Percentiles rank a stretch among this genome's conserved stretches.
Evolutionary conservation across 2,797 vertebrate species (phyloP).

Genomic region (Enoplosus armatus): DNA sequence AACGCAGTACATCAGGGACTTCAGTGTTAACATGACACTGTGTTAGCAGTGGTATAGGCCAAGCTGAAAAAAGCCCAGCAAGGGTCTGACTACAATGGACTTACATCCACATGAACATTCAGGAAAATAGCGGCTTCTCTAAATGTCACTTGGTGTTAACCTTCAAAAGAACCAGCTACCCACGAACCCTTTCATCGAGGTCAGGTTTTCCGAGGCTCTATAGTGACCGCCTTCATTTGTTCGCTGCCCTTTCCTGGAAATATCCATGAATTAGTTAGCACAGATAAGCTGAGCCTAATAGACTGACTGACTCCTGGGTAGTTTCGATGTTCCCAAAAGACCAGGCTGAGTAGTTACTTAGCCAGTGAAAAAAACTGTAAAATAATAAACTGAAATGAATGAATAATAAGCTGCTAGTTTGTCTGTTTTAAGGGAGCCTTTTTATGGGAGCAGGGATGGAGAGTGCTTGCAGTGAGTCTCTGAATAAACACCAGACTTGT

Average conservation of each 20-base stretch:
- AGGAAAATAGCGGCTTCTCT: slow-evolving; percentile 38
- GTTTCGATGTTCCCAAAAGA: slow-evolving; percentile 19
- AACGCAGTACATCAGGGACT: not conserved
- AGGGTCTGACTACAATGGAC: slow-evolving; percentile 21
- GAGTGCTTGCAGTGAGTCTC: not conserved
- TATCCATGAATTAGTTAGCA: slow-evolving; percentile 69
- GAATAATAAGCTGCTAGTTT: not conserved
- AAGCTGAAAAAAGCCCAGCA: slow-evolving; percentile 11
- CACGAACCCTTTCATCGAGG: slow-evolving; percentile 44
- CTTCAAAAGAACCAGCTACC: slow-evolving; percentile 45
- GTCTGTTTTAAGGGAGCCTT: not conserved
- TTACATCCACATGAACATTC: slow-evolving; percentile 25
- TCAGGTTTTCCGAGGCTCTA: slow-evolving; percentile 37
- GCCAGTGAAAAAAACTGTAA: not conserved
- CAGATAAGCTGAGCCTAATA: slow-evolving; percentile 52
- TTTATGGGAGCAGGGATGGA: not conserved
- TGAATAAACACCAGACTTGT: not conserved
- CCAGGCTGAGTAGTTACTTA: slow-evolving; percentile 22
- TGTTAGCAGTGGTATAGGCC: not conserved
- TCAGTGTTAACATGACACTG: not conserved
- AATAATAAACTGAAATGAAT: slow-evolving; percentile 3
- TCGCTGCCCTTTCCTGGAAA: slow-evolving; percentile 63
- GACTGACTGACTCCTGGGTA: slow-evolving; percentile 28
- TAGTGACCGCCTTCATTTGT: slow-evolving; percentile 48
- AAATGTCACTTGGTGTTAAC: slow-evolving; percentile 56